phyloP scores from a whole-genome alignment of 2,888 invertebrate species.

The Lycaena phlaeas region DNA sequence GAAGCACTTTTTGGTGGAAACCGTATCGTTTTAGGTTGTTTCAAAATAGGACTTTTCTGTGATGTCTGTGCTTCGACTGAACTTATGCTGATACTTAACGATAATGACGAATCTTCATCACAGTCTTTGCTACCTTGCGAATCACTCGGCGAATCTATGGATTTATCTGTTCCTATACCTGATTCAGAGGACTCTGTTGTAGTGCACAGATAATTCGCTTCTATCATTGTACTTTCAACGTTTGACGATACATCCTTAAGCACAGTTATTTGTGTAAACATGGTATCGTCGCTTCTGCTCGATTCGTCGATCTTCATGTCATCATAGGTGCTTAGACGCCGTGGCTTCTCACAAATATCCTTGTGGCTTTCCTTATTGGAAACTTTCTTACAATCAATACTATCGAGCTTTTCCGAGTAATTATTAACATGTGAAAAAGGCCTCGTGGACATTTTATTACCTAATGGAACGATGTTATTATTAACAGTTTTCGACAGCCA shows the following conservation, averaged over 20 bases:
- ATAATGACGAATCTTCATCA: constrained; percentile 61
- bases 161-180: constrained; percentile 63
- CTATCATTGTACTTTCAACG: constrained; percentile 58
- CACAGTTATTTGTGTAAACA: constrained; percentile 64
- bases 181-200: constrained; percentile 59
- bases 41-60: constrained; percentile 83
- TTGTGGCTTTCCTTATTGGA: constrained; percentile 15
- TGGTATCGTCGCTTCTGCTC: constrained; percentile 53
- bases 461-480: constrained; percentile 55
- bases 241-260: constrained; percentile 60
- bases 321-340: constrained; percentile 20
- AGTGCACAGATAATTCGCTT: constrained; percentile 55
- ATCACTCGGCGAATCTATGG: constrained; percentile 62
- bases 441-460: constrained; percentile 49
- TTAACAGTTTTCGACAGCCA: constrained; percentile 66
- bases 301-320: constrained; percentile 40
- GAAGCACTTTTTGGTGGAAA: constrained; percentile 77
- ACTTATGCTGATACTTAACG: constrained; percentile 56
- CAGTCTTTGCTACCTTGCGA: constrained; percentile 63
- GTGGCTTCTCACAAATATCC: constrained; percentile 19
- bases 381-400: constrained; percentile 30
- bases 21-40: constrained; percentile 86
- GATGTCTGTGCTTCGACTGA: constrained; percentile 46
- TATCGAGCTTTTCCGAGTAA: constrained; percentile 46
- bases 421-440: constrained; percentile 59